Percentiles rank a stretch among this genome's conserved stretches.
phyloP scores from a whole-genome alignment of 1,140 invertebrate genomes.

The Homalodisca vitripennis region DNA sequence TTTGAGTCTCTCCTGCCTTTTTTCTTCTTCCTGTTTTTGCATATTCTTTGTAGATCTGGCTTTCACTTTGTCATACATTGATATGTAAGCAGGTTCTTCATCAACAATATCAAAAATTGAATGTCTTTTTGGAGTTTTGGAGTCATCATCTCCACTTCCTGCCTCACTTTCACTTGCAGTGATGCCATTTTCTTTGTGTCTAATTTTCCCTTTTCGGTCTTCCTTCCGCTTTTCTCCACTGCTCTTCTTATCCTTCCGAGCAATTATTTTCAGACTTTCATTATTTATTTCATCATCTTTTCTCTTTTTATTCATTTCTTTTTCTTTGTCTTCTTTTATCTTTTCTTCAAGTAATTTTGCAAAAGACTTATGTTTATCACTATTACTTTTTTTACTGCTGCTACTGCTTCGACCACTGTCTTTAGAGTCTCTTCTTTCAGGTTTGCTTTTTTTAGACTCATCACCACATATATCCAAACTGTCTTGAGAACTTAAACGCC shows the following conservation, averaged over 20 bases:
- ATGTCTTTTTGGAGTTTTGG: slow-evolving; percentile 70
- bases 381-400: slow-evolving; percentile 40
- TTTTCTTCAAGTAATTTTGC: slow-evolving; percentile 55
- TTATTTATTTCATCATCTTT: slow-evolving; percentile 32
- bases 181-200: slow-evolving; percentile 40
- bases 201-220: slow-evolving; percentile 42
- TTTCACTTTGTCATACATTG: slow-evolving; percentile 99
- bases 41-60: slow-evolving; percentile 89
- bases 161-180: slow-evolving; percentile 44
- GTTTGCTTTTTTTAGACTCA: slow-evolving; percentile 68
- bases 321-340: slow-evolving; percentile 56
- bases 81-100: slow-evolving; percentile 88
- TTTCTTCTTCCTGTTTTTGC: slow-evolving; percentile 88
- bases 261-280: slow-evolving; percentile 32
- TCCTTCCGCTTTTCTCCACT: slow-evolving; percentile 40
- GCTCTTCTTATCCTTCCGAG: slow-evolving; percentile 38
- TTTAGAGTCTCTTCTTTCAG: slow-evolving; percentile 69
- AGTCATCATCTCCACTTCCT: slow-evolving; percentile 69
- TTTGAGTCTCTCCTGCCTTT: slow-evolving; percentile 80
- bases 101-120: slow-evolving; percentile 91
- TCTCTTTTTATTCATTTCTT: slow-evolving; percentile 36
- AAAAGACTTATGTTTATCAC: slow-evolving; percentile 50
- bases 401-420: slow-evolving; percentile 51
- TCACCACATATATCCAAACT: slow-evolving; percentile 61
- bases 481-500: slow-evolving; percentile 76